Base-by-base conservation (phyloP, 2,797 vertebrate genomes). In the Sphenodon punctatus region DNA sequence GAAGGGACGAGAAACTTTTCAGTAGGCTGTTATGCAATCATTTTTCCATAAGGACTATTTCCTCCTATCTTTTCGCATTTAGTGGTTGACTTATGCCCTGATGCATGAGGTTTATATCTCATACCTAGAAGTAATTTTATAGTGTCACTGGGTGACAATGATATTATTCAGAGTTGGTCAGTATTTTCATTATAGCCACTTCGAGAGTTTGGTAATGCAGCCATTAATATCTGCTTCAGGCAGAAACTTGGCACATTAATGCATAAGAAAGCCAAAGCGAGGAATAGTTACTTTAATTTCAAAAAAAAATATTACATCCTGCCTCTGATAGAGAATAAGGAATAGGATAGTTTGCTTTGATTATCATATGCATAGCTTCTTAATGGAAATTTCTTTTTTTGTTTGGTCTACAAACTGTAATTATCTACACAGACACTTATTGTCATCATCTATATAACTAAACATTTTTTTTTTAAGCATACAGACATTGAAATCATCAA, bases 331-430 rank as follows among this genome's bases (percentile, higher is more conserved):
- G 82, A 67, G 25, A 87, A 5, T 43, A 65, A 12, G 55, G 46
- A 87, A 67, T 68, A 82, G 58, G 49, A 77, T 45, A 59, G 48
- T 34, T 76, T 75, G 41, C 25, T 73, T 86, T 84, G 58, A 91
- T 46, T 78, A 76, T 64, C 27, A 66, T 38, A 79, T 56, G 61
- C 14, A 85, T 76, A 84, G 81, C 56, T 76, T 84, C 71, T 80
- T 78, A 67, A 69, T n/a, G 56, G 48, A 59, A 60, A 83, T 75
- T 55, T 89, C 59, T 80, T 85, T 22, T 71, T 82, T 48, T n/a
- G 10, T 82, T 93, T 90, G 14, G 34, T 82, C 67, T 84, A 78
- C 51, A 75, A 93, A 39, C 27, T 91, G 27, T 59, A 85, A 86
- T 90, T 90, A 84, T 77, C 84, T 45, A 67, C 72, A 49, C 15